Percentiles rank a stretch among this genome's conserved stretches.
Conservation (phyloP, 2,113 vertebrate genomes). For the Pelusios castaneus region DNA sequence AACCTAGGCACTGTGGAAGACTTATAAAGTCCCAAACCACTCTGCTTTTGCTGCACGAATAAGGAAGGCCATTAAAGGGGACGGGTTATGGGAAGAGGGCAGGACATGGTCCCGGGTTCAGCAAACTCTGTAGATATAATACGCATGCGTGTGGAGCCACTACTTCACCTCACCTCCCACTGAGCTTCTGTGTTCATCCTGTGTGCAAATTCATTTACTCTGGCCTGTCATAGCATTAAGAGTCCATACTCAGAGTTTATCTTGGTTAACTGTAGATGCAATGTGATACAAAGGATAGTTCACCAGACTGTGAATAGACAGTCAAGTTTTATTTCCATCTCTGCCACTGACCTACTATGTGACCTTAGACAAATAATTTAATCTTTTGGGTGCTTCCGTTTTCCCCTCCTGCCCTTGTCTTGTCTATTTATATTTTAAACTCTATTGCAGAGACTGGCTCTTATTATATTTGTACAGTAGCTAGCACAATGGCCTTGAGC, state of each 20-base stretch:
- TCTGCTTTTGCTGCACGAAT: not conserved
- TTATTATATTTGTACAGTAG: not conserved
- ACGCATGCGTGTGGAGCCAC: not conserved
- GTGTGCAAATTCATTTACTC: not conserved
- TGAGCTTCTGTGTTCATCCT: not conserved
- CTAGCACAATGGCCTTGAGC: not conserved
- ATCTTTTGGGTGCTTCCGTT: not conserved
- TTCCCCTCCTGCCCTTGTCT: not conserved
- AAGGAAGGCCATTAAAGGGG: not conserved
- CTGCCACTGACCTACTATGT: not conserved
- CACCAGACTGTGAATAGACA: not conserved
- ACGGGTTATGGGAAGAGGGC: not conserved
- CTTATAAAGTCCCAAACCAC: not conserved
- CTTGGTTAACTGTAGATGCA: no score
- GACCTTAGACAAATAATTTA: not conserved
- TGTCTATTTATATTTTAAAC: not conserved
- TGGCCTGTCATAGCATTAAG: not conserved
- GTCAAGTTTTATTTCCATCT: not conserved
- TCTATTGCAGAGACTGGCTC: not conserved
- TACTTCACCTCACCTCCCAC: not conserved
- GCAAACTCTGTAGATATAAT: not conserved
- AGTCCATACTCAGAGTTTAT: not conserved
- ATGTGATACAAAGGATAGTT: not conserved
- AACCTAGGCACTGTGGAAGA: not conserved
- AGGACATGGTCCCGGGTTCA: not conserved